Base-by-base conservation (phyloP, 2,888 invertebrate species). In the Ochropleura leucogaster region DNA sequence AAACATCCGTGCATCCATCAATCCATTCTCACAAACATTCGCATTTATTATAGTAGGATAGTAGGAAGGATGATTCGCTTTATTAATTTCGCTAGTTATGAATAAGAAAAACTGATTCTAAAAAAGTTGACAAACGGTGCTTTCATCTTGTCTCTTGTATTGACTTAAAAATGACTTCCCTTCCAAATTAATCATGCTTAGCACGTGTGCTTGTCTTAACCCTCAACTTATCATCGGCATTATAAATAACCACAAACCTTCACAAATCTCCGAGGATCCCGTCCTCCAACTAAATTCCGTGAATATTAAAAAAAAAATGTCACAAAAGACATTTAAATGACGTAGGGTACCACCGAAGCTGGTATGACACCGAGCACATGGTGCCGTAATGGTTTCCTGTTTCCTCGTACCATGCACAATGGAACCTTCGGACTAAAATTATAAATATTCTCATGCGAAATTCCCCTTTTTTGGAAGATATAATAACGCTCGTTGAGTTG, bases 381-480 rank as follows among this genome's bases (percentile, higher is more conserved):
- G 90, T 90, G 91, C 92, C 90, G 90, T 95, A 95, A 95, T 95
- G 95, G 95, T 90, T 95, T 95, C 95, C 95, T 91, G 95, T 91
- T 95, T 94, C 94, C 95, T 94, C 88, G 82, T 90, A 89, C 90
- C 89, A 85, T 83, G 72, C 93, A 94, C 94, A 95, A 95, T 94
- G 90, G 90, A 83, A 83, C 88, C 90, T 88, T 91, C 89, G 90
- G 91, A 93, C 92, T 91, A 93, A 95, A 94, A 94, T 93, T 91
- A 91, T 92, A 91, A 93, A 93, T 92, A 91, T 85, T 90, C 89
- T 87, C 87, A 85, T 83, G 85, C 85, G 81, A 88, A 89, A 91
- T 87, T 85, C 85, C 75, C 85, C 88, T 87, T 89, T 90, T 91
- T 89, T 79, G 87, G 87, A 82, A 87, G 86, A 89, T 91, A 91